Evolutionary conservation across 2,113 vertebrate species (phyloP), one percentile per base, ranked within the genome.

Genomic region (Echinops telfairi): DNA sequence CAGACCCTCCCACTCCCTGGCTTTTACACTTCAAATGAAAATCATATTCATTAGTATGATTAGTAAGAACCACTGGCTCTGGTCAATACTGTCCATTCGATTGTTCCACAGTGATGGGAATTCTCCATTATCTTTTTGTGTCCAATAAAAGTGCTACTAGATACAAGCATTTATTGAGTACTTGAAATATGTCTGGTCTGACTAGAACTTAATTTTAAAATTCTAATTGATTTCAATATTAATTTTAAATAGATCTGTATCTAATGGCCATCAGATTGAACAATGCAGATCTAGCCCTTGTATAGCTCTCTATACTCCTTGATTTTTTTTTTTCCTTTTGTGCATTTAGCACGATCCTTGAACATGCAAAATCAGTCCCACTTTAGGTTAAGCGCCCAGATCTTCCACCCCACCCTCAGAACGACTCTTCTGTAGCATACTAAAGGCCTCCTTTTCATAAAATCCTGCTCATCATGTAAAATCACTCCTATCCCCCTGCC

Each of bases 151-250:
- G 60, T 68, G 47, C 40, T 58, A 68, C 12, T 23, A 68, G 68
- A 29, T 58, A 60, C 16, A 27, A 15, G 11, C n/a, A 15, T 53
- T 84, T 71, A 79, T 23, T 27, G 62, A 73, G 20, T 33, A 57
- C n/a, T 78, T 71, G 16, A 36, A 62, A 40, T 71, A 9, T 27
- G 25, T 53, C 47, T 6, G 10, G 47, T 14, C 5, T 53, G 47
- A 53, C 47, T 53, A 53, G 47, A 53, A 53, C 47, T 53, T 53
- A 53, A 53, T 53, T 53, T 53, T 53, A 53, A 53, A 53, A 78
- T 38, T 77, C 66, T 20, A 75, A 66, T 31, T 80, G 20, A 47
- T 15, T 92, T 70, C 60, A 53, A 93, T 60, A n/a, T 85, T 19
- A 53, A 58, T 11, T 25, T 40, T 77, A 53, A 73, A 6, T 31